These are phyloP conservation scores for Ophioninae sp. DNA, from an alignment of 2,888 invertebrate genomes.

Conservation along the genomic window DNA sequence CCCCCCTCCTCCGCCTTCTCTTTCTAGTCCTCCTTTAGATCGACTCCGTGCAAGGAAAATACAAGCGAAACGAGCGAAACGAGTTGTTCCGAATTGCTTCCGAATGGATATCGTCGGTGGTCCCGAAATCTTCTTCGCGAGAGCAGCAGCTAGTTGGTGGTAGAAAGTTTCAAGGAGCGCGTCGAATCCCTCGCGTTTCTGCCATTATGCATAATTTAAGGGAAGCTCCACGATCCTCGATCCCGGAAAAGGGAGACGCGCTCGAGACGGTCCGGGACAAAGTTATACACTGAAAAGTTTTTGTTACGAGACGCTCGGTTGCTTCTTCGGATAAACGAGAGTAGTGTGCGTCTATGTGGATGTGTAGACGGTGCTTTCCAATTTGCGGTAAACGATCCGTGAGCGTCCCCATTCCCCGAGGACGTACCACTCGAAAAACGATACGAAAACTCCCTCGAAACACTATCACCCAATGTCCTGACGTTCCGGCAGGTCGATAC, in stretches of 20 bases:
- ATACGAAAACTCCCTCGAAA: not conserved
- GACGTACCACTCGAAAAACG: not conserved
- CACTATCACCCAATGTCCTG: too few species aligned
- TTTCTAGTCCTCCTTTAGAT: too few species aligned
- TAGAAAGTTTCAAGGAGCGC: slow-evolving; percentile 57
- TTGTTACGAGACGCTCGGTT: slow-evolving; percentile 44
- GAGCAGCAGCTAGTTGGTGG: slow-evolving; percentile 42
- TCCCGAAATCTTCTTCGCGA: slow-evolving; percentile 21
- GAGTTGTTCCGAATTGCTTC: too few species aligned
- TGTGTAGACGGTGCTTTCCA: slow-evolving; percentile 64
- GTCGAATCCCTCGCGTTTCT: slow-evolving; percentile 37
- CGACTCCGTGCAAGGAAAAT: too few species aligned
- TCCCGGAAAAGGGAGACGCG: slow-evolving; percentile 3
- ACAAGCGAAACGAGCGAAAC: too few species aligned
- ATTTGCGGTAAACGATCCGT: slow-evolving; percentile 65
- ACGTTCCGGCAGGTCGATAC: too few species aligned
- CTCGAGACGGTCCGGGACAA: slow-evolving; percentile 13
- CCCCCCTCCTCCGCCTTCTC: too few species aligned
- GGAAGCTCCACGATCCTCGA: slow-evolving; percentile 8
- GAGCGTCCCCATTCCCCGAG: slow-evolving; percentile 24
- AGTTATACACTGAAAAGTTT: slow-evolving; percentile 55
- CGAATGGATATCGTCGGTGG: too few species aligned
- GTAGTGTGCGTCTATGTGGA: too few species aligned
- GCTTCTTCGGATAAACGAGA: slow-evolving; percentile 33
- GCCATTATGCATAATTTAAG: slow-evolving; percentile 63